Evolutionary conservation across 2,113 vertebrate genomes (phyloP), one percentile per base, ranked within the genome.

Genomic region (Prionailurus bengalensis): DNA sequence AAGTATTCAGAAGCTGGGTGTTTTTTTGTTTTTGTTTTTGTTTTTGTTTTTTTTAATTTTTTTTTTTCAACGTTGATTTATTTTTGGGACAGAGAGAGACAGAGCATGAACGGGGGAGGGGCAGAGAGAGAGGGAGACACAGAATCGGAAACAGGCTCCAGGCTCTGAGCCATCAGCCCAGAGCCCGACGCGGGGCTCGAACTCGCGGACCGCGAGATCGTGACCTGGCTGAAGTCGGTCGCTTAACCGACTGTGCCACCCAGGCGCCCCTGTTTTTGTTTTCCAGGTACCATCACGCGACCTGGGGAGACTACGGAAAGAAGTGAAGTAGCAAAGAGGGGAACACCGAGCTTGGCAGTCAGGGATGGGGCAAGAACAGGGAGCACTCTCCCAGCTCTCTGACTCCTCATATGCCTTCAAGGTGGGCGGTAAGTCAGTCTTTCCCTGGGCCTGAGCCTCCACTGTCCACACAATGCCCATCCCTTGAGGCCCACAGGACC

Each of bases 361-460:
- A 4, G 45, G 29, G 9, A 3, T 4, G 2, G 51, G n/a, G 25
- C 6, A 0, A 66, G 42, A 7, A 11, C 21, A 84, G 80, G 36
- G 83, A 53, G 3, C 0, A 1, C 31, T 15, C 4, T 58, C n/a
- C 15, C 1, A 3, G 58, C 39, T 81, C 61, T 51, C 10, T 1
- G 0, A 29, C 17, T 13, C 73, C 36, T 63, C 21, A 23, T 14
- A 48, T 1, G 19, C 13, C 53, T 25, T 9, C 3, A 9, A 16
- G 4, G 68, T 9, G 11, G 25, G 45, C 1, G 5, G 53, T 4
- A 53, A 23, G 25, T 8, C 23, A 15, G 29, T n/a, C 66, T 66
- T 45, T 85, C 36, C 1, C 14, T 31, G 71, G 25, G 63, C 15
- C 51, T 1, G 11, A 89, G 61, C 42, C 73, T 79, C 45, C 14